Conservation (phyloP, 2,888 invertebrate species). For the Tetropium fuscum region DNA sequence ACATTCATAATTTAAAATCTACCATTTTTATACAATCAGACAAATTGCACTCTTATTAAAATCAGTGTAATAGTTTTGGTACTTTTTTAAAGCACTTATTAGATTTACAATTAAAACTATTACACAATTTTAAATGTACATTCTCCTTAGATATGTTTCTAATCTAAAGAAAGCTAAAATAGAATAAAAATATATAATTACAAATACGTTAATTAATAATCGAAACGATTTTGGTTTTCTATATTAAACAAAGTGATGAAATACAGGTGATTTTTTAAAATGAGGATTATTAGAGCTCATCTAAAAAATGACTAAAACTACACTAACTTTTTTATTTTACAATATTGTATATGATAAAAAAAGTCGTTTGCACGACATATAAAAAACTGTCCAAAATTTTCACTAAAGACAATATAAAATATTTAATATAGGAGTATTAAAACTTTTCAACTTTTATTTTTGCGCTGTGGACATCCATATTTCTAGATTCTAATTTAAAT, state of each 20-base stretch:
- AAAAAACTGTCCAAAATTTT: conserved; percentile 63
- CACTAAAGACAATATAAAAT: conserved; percentile 63
- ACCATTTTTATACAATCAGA: conserved; percentile 45
- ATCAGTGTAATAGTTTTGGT: conserved; percentile 18
- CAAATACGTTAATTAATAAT: conserved; percentile 38
- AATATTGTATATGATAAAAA: conserved; percentile 65
- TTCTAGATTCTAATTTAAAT: conserved; percentile 46
- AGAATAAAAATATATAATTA: conserved; percentile 44
- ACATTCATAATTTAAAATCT: conserved; percentile 51
- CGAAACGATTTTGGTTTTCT: conserved; percentile 30
- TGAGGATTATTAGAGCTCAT: conserved; percentile 48
- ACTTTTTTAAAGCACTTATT: conserved; percentile 29
- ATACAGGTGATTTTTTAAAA: conserved; percentile 47
- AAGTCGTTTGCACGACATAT: conserved; percentile 62
- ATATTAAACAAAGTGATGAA: conserved; percentile 40
- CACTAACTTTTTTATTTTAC: conserved; percentile 64
- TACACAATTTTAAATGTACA: conserved; percentile 27
- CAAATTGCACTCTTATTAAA: conserved; percentile 15
- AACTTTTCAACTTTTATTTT: conserved; percentile 53
- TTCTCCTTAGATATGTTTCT: conserved; percentile 41
- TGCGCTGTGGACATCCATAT: conserved; percentile 51
- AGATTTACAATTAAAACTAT: conserved; percentile 30
- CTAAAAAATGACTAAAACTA: conserved; percentile 58
- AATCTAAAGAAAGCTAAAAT: conserved; percentile 40
- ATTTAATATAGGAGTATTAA: conserved; percentile 61